phyloP scores from a whole-genome alignment of 2,797 vertebrate species.

The Columba guinea region DNA sequence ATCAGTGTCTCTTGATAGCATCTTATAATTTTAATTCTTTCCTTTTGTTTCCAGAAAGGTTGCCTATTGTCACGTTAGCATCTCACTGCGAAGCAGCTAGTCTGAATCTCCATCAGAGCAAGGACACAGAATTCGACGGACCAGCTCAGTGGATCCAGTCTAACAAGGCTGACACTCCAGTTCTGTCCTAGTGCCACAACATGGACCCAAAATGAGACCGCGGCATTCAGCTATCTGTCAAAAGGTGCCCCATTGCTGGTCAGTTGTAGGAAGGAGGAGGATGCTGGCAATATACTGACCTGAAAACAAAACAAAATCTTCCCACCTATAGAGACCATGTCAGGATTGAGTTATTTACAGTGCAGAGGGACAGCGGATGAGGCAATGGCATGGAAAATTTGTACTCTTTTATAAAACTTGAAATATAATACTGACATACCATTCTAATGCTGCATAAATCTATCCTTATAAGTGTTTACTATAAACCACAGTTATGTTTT shows the following conservation, averaged over 20 bases:
- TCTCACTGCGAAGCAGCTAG: neutral
- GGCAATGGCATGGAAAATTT: neutral
- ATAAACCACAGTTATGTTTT: neutral
- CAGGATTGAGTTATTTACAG: neutral
- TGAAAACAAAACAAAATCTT: neutral
- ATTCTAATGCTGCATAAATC: neutral
- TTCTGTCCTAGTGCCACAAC: neutral
- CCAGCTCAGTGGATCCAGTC: neutral
- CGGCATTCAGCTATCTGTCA: too few species aligned
- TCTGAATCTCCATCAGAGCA: neutral
- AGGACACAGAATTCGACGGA: neutral
- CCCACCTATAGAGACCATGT: neutral
- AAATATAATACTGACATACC: neutral
- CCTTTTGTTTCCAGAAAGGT: neutral
- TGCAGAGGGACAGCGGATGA: neutral
- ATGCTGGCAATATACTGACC: neutral
- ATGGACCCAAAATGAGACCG: neutral
- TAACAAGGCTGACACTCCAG: neutral
- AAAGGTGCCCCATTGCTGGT: neutral
- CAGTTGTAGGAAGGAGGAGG: neutral
- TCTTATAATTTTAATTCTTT: neutral
- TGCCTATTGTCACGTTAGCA: neutral
- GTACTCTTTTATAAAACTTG: neutral
- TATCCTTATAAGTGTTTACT: neutral
- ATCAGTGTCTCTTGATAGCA: neutral